Conservation (phyloP, 2,888 invertebrate genomes). For the Craniophora ligustri region DNA sequence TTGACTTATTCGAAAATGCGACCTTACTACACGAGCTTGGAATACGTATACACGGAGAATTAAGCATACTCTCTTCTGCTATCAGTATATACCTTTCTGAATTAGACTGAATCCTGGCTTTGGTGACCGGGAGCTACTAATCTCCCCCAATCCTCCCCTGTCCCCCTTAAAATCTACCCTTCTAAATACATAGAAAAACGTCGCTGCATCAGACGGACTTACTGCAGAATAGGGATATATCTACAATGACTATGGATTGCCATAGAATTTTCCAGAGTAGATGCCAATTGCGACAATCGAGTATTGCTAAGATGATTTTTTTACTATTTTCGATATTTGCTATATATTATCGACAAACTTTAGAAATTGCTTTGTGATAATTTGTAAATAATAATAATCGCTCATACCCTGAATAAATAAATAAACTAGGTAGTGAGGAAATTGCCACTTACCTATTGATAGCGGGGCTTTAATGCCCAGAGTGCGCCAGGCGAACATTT, state of each 20-base stretch:
- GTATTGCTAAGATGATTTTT: background rate
- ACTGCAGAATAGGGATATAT: conserved; percentile 3
- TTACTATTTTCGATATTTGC: no score
- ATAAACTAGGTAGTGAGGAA: no score
- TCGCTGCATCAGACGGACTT: conserved; percentile 11
- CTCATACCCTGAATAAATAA: no score
- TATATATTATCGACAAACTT: no score
- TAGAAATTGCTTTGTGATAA: no score
- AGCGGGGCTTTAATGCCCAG: no score
- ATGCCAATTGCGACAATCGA: background rate
- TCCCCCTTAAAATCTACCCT: background rate
- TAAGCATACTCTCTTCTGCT: conserved; percentile 23
- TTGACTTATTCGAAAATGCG: conserved; percentile 6
- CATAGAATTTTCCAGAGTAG: background rate
- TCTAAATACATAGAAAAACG: conserved; percentile 3
- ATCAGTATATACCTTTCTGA: conserved; percentile 20
- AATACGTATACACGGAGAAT: conserved; percentile 13
- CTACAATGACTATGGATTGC: conserved; percentile 1
- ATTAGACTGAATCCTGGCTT: conserved; percentile 32
- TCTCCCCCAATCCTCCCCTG: background rate
- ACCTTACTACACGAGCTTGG: background rate
- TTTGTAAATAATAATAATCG: no score
- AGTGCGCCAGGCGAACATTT: no score
- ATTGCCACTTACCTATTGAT: no score
- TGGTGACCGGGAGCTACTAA: conserved; percentile 4